Base-by-base conservation (phyloP, 2,888 invertebrate genomes). In the Lomographa bimaculata region DNA sequence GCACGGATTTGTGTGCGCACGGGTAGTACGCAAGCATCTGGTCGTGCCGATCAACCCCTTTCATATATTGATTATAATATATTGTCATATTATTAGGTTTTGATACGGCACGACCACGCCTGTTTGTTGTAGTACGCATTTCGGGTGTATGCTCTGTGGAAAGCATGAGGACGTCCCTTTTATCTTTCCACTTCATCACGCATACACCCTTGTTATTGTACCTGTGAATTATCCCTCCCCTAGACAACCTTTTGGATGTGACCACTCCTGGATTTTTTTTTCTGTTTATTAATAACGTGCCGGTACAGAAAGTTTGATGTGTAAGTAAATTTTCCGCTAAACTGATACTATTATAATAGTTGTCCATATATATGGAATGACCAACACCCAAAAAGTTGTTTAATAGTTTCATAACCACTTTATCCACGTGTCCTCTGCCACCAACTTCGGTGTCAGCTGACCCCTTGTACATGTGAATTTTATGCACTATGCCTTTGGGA, bases 281-380 rank as follows among this genome's bases (percentile, higher is more conserved):
- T 0, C 17, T 7, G 7, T 46, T 17, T 25, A 30, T 41, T 10
- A 30, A 26, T 10, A 52, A 23, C 3, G 34, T 44, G 10, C 44
- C 46, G 2, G 52, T 45, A 21, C 46, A 54, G 23, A 52, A 46
- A 0, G 42, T 54, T n/a, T 45, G 17, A 1, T n/a, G 3, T 1
- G 50, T 7, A 6, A 54, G 24, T 10, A 52, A 21, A 1, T 20
- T 9, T 0, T 18, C 4, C 2, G 54, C 46, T 7, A 50, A 21
- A 6, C 25, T 25, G 7, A 23, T 25, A 1, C 42, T 42, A 11
- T 38, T 50, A 9, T 46, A 53, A 21, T 29, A 43, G 11, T 37
- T 47, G 7, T 46, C 50, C 53, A 50, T 43, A 18, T 39, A 55
- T 0, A 55, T 7, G 0, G 28, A 16, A 11, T 47, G 46, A 0